phyloP scores from a whole-genome alignment of 2,797 vertebrate species.

The Onychomys leucogaster region DNA sequence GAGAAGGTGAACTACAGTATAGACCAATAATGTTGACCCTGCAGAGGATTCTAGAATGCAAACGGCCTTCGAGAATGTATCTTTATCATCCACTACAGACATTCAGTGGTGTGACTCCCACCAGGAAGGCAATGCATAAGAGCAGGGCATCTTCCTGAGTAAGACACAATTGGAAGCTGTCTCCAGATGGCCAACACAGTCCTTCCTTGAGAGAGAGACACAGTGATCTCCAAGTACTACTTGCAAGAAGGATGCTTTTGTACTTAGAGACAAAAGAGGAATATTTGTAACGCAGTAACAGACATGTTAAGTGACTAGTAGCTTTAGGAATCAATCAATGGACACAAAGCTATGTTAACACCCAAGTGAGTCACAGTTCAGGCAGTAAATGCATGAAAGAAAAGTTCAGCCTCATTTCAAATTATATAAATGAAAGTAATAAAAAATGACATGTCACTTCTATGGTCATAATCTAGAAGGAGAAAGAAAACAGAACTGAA shows the following conservation, averaged over 20 bases:
- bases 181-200: not conserved
- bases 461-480: not conserved
- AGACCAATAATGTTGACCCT: not conserved
- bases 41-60: not conserved
- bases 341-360: not conserved
- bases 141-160: not conserved
- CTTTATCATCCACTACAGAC: not conserved
- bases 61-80: not conserved
- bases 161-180: not conserved
- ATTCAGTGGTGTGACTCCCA: not conserved
- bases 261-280: not conserved
- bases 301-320: not conserved
- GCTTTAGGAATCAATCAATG: not conserved
- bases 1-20: not conserved
- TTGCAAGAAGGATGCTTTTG: not conserved
- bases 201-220: not conserved
- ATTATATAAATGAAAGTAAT: not conserved
- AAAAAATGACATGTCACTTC: not conserved
- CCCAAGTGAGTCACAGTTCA: not conserved
- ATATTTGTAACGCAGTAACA: not conserved
- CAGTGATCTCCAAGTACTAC: not conserved
- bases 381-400: not conserved
- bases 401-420: not conserved
- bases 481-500: slow-evolving; percentile 23
- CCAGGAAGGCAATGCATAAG: not conserved